Conservation (phyloP, 1,140 invertebrate species). For the Aphelinus certus region DNA sequence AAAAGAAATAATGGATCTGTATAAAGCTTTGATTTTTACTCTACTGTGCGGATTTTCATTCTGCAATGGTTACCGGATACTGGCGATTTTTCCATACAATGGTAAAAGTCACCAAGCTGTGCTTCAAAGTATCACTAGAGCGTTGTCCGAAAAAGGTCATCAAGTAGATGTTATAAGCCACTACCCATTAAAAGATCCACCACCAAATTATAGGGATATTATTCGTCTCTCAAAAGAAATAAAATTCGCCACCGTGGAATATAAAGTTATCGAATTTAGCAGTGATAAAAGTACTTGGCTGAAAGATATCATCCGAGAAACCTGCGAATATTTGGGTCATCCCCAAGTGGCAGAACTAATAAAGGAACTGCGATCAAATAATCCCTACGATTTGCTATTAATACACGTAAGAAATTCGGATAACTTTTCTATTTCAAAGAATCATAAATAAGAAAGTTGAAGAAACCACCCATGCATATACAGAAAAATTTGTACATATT, state of each 20-base stretch:
- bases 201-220: constrained; percentile 58
- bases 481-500: background rate
- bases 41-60: background rate
- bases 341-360: constrained; percentile 45
- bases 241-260: background rate
- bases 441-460: background rate
- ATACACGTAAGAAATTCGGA: constrained; percentile 41
- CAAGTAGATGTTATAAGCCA: constrained; percentile 58
- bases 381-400: constrained; percentile 50
- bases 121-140: constrained; percentile 64
- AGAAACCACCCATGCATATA: background rate
- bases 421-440: background rate
- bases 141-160: constrained; percentile 63
- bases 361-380: constrained; percentile 46
- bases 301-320: background rate
- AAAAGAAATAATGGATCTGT: too few relatives aligned
- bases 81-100: constrained; percentile 63
- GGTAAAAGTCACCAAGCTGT: constrained; percentile 69
- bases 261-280: background rate
- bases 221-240: background rate
- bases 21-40: too few relatives aligned
- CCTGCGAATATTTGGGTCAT: constrained; percentile 16
- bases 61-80: constrained; percentile 48
- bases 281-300: background rate
- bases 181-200: constrained; percentile 45